Conservation (phyloP, 1,140 invertebrate species). For the Drosophila murphyi region DNA sequence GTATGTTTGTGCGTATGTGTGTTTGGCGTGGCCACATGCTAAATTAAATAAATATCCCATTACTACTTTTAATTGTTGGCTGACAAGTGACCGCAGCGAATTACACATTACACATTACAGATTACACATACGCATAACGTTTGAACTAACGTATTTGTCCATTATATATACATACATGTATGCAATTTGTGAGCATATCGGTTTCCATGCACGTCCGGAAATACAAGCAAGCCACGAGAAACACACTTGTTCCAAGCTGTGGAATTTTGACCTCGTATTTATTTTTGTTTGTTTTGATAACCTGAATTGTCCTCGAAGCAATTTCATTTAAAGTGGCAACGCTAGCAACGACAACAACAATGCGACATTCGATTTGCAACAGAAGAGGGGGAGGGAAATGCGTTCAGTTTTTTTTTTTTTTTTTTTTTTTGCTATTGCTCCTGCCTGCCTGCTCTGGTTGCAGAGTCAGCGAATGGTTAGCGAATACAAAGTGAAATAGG, state of each 20-base stretch:
- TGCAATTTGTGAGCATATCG: slow-evolving; percentile 43
- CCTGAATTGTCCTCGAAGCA: slow-evolving; percentile 27
- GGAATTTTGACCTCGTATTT: slow-evolving; percentile 30
- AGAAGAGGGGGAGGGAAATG: slow-evolving; percentile 14
- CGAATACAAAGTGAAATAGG: slow-evolving; percentile 36
- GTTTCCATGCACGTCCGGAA: slow-evolving; percentile 61
- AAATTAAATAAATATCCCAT: slow-evolving; percentile 53
- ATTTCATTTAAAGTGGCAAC: slow-evolving; percentile 29
- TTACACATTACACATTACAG: background rate
- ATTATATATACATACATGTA: background rate
- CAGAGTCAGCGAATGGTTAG: slow-evolving; percentile 11
- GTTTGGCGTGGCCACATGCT: slow-evolving; percentile 57
- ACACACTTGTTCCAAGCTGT: background rate
- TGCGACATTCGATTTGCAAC: slow-evolving; percentile 33
- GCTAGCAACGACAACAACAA: slow-evolving; percentile 36
- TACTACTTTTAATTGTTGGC: slow-evolving; percentile 1
- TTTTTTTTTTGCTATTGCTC: slow-evolving; percentile 5
- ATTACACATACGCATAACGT: slow-evolving; percentile 1
- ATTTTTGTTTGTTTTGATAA: slow-evolving; percentile 30
- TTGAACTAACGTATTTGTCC: background rate
- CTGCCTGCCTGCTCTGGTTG: slow-evolving; percentile 16
- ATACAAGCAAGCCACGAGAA: background rate
- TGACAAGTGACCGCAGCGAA: slow-evolving; percentile 9
- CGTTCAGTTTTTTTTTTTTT: slow-evolving; percentile 19
- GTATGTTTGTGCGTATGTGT: slow-evolving; percentile 18